These are phyloP conservation scores for Odontomyia ornata DNA, from an alignment of 2,888 invertebrate genomes.

Conservation along the genomic window DNA sequence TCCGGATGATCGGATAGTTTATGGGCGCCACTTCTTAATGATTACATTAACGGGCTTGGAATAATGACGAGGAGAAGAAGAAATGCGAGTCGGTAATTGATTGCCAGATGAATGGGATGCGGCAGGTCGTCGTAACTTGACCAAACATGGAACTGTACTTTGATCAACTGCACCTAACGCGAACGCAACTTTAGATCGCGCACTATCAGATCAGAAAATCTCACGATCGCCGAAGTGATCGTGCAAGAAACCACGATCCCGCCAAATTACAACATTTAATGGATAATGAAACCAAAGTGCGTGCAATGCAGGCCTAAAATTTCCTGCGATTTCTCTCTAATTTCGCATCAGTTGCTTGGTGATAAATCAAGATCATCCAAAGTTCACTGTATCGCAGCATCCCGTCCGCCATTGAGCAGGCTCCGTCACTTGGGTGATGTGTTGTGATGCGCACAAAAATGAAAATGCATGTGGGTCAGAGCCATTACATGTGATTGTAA, in stretches of 20 bases:
- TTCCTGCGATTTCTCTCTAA: not conserved
- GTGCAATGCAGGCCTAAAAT: constrained; percentile 8
- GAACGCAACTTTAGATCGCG: not conserved
- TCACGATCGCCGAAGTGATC: constrained; percentile 23
- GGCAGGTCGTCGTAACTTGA: constrained; percentile 1
- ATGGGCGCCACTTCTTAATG: not conserved
- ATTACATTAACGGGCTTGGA: not conserved
- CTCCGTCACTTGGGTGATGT: not conserved
- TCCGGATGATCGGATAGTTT: constrained; percentile 20
- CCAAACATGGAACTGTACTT: not conserved
- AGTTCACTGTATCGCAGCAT: constrained; percentile 5
- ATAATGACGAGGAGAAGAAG: not conserved
- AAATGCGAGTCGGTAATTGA: not conserved
- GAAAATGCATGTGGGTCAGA: constrained; percentile 39
- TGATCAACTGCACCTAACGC: not conserved
- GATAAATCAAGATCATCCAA: constrained; percentile 28
- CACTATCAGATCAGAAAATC: not conserved
- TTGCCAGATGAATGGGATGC: not conserved
- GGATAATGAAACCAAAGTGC: constrained; percentile 12
- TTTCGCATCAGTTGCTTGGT: constrained; percentile 13
- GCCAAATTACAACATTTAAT: not conserved
- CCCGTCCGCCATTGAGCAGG: not conserved
- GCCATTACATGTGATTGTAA: constrained; percentile 29
- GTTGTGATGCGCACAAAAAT: constrained; percentile 4
- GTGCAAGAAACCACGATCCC: constrained; percentile 1